Percentiles rank a stretch among this genome's conserved stretches.
These are phyloP conservation scores for Alaudala cheleensis DNA, from an alignment of 2,113 vertebrate genomes.

Conservation along the genomic window DNA sequence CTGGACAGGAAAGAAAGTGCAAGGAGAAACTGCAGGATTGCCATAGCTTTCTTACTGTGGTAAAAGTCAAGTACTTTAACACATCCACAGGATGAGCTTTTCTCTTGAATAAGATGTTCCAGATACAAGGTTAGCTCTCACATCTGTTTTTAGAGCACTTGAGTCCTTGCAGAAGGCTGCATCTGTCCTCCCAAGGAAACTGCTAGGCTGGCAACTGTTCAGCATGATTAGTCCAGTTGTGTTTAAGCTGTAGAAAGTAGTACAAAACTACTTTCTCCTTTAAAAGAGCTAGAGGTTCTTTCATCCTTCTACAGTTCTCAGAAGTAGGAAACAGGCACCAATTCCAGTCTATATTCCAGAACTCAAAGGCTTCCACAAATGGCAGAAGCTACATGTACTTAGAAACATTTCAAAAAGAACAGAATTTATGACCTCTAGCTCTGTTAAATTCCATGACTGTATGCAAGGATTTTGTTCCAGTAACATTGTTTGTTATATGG, in stretches of 20 bases:
- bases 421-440: background rate
- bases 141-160: background rate
- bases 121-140: background rate
- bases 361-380: background rate
- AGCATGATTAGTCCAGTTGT: background rate
- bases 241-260: background rate
- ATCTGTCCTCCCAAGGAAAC: background rate
- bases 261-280: background rate
- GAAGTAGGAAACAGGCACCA: background rate
- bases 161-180: background rate
- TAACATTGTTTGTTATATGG: background rate
- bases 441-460: background rate
- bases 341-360: background rate
- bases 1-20: background rate
- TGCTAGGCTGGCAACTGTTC: background rate
- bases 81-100: background rate
- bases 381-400: background rate
- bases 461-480: background rate
- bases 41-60: background rate
- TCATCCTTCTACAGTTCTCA: background rate
- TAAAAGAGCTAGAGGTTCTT: background rate
- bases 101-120: background rate
- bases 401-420: background rate
- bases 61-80: background rate
- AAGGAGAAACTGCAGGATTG: background rate